These are phyloP conservation scores for Heterotis niloticus DNA, from an alignment of 2,113 vertebrate species.

Conservation along the genomic window DNA sequence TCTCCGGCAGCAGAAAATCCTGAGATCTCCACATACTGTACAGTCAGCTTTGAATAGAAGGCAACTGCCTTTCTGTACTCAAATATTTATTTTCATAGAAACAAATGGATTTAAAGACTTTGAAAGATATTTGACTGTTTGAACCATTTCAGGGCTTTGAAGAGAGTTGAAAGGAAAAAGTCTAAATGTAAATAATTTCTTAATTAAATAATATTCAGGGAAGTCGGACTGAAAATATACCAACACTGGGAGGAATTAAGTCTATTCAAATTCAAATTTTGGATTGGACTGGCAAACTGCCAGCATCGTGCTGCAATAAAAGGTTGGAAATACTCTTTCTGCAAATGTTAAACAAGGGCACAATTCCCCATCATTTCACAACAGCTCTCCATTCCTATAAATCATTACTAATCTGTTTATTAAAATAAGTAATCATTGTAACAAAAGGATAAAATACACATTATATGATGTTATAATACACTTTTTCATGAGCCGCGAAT, in stretches of 20 bases:
- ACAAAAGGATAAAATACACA: slow-evolving; percentile 18
- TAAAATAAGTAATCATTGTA: slow-evolving; percentile 23
- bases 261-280: slow-evolving; percentile 21
- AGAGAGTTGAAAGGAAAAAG: slow-evolving; percentile 4
- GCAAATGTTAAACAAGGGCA: slow-evolving; percentile 16
- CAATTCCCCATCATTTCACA: slow-evolving; percentile 22
- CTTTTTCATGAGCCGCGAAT: slow-evolving; percentile 10
- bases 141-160: slow-evolving; percentile 7
- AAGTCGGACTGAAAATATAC: slow-evolving; percentile 7
- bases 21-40: too few relatives aligned
- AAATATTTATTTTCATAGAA: too few relatives aligned
- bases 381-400: slow-evolving; percentile 16
- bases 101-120: not conserved
- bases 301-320: slow-evolving; percentile 1
- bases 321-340: slow-evolving; percentile 11
- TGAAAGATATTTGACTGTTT: not conserved
- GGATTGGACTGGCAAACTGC: slow-evolving; percentile 3
- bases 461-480: slow-evolving; percentile 23
- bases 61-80: too few relatives aligned
- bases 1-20: too few relatives aligned
- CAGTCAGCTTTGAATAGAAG: too few relatives aligned
- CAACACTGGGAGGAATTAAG: slow-evolving; percentile 21
- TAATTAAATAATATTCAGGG: slow-evolving; percentile 20
- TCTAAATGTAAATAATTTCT: slow-evolving; percentile 23
- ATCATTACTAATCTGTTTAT: slow-evolving; percentile 22